Evolutionary conservation across 1,140 invertebrate species (phyloP), one percentile per base, ranked within the genome.

Genomic region (Caerostris darwini): DNA sequence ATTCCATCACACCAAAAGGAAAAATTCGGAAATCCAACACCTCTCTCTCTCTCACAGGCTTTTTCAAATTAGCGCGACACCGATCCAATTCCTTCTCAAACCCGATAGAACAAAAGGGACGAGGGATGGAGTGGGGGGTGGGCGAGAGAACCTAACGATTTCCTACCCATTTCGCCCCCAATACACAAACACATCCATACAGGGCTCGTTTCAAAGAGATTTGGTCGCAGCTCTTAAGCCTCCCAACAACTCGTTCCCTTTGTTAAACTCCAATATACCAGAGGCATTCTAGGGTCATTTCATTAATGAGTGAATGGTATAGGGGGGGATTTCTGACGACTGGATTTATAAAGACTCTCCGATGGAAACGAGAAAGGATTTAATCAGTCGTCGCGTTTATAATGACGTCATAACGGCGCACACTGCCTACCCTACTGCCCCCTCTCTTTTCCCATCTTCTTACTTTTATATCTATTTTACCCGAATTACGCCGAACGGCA

Each of bases 341-440:
- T 67, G 90, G 90, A 85, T 92, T 92, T 92, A 92, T 92, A 92
- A 83, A 85, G 90, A 92, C 82, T 53, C 17, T 34, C 19, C 71
- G 58, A 53, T 19, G 56, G 61, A n/a, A 58, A 50, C 10, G 64
- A 77, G 57, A 91, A 82, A n/a, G 61, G 81, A 93, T 93, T 93
- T 87, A 93, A 93, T 93, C 92, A 93, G 92, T 93, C 92, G 92
- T 93, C 92, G 92, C 83, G 83, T 93, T 93, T 93, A 93, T 93
- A 93, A 93, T 93, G 92, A 93, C 92, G 92, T 93, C 92, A 93
- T 93, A 93, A 93, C 92, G 59, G 77, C 82, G 59, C 57, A 10
- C 34, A 61, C 53, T 34, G n/a, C 34, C 86, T 34, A 8, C 71
- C 17, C 7, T 64, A 81, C 14, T n/a, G 53, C 19, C 6, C 82